These are phyloP conservation scores for Amphilophus citrinellus DNA, from an alignment of 2,113 vertebrate species.

Conservation along the genomic window DNA sequence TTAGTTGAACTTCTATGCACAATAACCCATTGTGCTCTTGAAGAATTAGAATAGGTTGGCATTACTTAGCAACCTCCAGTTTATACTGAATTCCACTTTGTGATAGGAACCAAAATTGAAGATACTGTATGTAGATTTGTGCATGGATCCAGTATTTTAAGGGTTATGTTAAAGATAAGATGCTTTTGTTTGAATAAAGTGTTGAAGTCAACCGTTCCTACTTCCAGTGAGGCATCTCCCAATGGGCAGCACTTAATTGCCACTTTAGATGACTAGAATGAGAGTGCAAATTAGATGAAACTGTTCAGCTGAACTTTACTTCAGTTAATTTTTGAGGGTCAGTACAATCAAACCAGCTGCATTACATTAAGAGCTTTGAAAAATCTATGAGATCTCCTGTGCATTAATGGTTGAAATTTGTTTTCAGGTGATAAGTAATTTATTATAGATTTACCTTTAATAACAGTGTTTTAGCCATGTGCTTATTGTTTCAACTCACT, in stretches of 20 bases:
- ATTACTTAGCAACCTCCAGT: background rate
- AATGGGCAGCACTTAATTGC: conserved; percentile 35
- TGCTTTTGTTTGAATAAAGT: conserved; percentile 28
- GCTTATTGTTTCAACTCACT: conserved; percentile 25
- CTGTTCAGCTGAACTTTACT: conserved; percentile 43
- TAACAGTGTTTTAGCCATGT: background rate
- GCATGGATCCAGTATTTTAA: background rate
- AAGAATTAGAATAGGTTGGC: background rate
- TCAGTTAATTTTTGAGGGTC: conserved; percentile 40
- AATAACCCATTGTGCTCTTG: background rate
- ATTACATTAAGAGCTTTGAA: conserved; percentile 2
- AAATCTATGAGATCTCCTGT: background rate
- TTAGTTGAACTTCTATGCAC: background rate
- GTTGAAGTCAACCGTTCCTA: conserved; percentile 22
- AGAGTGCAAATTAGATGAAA: conserved; percentile 46
- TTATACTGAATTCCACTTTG: background rate
- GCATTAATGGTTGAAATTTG: background rate
- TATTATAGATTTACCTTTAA: conserved; percentile 53
- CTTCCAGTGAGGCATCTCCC: conserved; percentile 38
- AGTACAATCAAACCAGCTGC: background rate
- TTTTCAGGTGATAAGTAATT: conserved; percentile 44
- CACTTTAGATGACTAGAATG: conserved; percentile 51
- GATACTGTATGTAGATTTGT: background rate
- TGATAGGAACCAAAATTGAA: background rate
- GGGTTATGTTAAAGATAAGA: background rate